These are phyloP conservation scores for Drosophila sechellia DNA, from an alignment of 1,140 invertebrate species.

Conservation along the genomic window DNA sequence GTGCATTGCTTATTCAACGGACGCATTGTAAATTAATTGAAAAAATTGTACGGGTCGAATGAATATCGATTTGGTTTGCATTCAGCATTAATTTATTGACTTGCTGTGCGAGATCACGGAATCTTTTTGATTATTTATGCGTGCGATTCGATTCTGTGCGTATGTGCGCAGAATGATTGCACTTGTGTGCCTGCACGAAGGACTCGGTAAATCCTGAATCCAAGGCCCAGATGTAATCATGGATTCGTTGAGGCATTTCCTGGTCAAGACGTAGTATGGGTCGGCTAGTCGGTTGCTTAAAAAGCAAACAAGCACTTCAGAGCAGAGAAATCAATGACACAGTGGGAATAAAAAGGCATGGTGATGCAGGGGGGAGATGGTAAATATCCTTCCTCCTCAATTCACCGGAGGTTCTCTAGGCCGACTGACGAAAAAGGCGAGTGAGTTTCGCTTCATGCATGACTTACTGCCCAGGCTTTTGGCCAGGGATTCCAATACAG, in stretches of 20 bases:
- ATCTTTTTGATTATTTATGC: constrained; percentile 65
- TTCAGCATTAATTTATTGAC: constrained; percentile 29
- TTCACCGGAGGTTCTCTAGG: constrained; percentile 22
- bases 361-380: neutral
- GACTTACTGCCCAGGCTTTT: constrained; percentile 35
- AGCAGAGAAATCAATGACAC: constrained; percentile 38
- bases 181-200: constrained; percentile 2
- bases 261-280: constrained; percentile 41
- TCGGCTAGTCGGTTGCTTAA: constrained; percentile 55
- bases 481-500: constrained; percentile 6
- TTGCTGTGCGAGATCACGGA: constrained; percentile 7
- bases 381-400: constrained; percentile 37
- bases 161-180: constrained; percentile 5
- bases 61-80: constrained; percentile 54
- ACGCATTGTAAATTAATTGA: constrained; percentile 21
- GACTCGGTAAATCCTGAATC: constrained; percentile 6
- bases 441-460: constrained; percentile 36
- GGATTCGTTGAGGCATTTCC: constrained; percentile 56
- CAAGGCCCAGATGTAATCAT: constrained; percentile 61
- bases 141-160: constrained; percentile 2
- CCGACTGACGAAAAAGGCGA: constrained; percentile 14
- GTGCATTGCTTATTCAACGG: constrained; percentile 16
- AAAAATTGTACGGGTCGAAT: constrained; percentile 20
- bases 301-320: constrained; percentile 66
- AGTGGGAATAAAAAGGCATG: neutral